These are phyloP conservation scores for Rhinichthys klamathensis DNA, from an alignment of 2,113 vertebrate species.

Conservation along the genomic window DNA sequence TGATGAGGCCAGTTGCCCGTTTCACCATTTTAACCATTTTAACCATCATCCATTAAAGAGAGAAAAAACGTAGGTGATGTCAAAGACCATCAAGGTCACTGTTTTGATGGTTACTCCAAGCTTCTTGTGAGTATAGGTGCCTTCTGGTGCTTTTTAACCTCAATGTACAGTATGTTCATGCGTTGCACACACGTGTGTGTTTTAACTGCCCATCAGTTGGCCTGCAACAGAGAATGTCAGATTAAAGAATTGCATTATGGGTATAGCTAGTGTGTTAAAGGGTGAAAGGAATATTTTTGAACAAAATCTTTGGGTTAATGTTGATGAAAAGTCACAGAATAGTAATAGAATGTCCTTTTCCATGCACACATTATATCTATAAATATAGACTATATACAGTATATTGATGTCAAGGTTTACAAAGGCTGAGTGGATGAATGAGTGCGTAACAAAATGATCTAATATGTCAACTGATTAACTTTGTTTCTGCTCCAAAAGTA, in stretches of 20 bases:
- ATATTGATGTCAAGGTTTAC: constrained; percentile 47
- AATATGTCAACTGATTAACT: not conserved
- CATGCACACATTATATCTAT: constrained; percentile 12
- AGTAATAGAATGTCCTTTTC: constrained; percentile 48
- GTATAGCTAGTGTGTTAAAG: constrained; percentile 13
- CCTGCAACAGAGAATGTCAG: constrained; percentile 1
- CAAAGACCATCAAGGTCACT: constrained; percentile 37
- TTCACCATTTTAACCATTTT: constrained; percentile 39
- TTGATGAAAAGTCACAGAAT: constrained; percentile 34
- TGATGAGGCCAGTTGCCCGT: constrained; percentile 23
- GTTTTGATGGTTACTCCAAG: constrained; percentile 55
- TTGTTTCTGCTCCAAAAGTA: constrained; percentile 53
- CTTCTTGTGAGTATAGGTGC: constrained; percentile 72
- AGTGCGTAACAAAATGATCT: constrained; percentile 35
- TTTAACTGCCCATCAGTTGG: not conserved
- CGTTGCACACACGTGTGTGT: not conserved
- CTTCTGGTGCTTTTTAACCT: constrained; percentile 65
- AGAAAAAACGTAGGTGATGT: constrained; percentile 30
- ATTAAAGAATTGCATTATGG: not conserved
- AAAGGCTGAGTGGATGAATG: constrained; percentile 41
- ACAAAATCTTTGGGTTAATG: not conserved
- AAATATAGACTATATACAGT: too few relatives aligned
- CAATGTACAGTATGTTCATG: constrained; percentile 34
- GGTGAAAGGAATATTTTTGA: not conserved
- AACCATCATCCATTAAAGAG: constrained; percentile 37